These are phyloP conservation scores for Dendrolimus houi DNA, from an alignment of 2,888 invertebrate species.

Conservation along the genomic window DNA sequence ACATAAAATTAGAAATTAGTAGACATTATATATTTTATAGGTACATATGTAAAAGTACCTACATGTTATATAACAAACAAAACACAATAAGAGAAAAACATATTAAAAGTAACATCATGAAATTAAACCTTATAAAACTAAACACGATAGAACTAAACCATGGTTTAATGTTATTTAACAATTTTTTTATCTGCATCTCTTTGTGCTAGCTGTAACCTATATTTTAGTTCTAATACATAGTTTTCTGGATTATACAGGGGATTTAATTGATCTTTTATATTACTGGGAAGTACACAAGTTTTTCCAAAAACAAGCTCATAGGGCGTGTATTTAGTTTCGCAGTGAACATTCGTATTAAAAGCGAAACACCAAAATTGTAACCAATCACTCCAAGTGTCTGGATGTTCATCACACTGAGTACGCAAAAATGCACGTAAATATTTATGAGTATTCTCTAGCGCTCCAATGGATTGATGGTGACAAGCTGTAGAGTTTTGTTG, in stretches of 20 bases:
- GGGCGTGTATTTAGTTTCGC: slow-evolving; percentile 12
- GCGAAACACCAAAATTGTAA: slow-evolving; percentile 13
- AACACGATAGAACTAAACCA: no score
- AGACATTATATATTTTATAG: no score
- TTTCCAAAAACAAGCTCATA: slow-evolving; percentile 8
- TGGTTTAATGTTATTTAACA: no score
- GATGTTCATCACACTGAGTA: slow-evolving; percentile 3
- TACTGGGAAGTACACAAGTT: no score
- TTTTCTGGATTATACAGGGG: slow-evolving; percentile 4
- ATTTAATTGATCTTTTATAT: slow-evolving; percentile 3
- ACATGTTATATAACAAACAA: no score
- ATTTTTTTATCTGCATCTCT: not conserved
- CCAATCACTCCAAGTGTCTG: slow-evolving; percentile 10
- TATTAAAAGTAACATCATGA: no score
- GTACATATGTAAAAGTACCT: no score
- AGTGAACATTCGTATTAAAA: slow-evolving; percentile 15
- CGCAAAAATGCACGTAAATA: slow-evolving; percentile 6
- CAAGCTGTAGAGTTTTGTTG: slow-evolving; percentile 10
- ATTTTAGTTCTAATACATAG: no score
- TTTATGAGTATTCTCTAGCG: slow-evolving; percentile 10
- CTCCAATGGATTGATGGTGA: slow-evolving; percentile 9
- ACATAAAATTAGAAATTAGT: no score
- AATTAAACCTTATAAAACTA: no score
- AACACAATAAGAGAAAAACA: no score
- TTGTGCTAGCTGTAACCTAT: no score